Evolutionary conservation across 2,797 vertebrate species (phyloP), one percentile per base, ranked within the genome.

Genomic region (Tokudaia muenninki): DNA sequence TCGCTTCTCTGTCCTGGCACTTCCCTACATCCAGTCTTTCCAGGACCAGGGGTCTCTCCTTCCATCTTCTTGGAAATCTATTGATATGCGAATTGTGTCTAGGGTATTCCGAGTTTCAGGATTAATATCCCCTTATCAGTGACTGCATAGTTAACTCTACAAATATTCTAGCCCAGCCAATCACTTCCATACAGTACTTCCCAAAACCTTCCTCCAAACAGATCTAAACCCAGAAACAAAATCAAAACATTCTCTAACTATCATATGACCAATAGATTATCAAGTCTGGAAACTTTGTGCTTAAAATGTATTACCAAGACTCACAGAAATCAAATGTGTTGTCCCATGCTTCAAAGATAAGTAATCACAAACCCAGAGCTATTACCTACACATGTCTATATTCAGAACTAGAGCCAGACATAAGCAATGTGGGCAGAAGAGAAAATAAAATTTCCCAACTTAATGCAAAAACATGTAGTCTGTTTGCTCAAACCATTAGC

Each of bases 391-490:
- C 24, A 13, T 37, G 74, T 74, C 13, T 55, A 84, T 4, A 14
- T 34, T 26, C 55, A 70, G 14, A 92, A 74, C 24, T 22, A 74
- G n/a, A 92, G 10, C 14, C 57, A 94, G 17, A 34, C 24, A 63
- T 52, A 94, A 90, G 13, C 16, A 87, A 50, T 47, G 3, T 92
- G 22, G 37, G 2, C 26, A 94, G 63, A 88, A 92, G 86, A 63
- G 67, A 91, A 61, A 83, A 59, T 57, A 87, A 47, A 83, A 80
- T 70, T 79, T 22, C 41, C 61, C 89, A 47, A 75, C 47, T 92
- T 88, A 77, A 78, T 89, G 44, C 75, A n/a, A 94, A 83, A 94
- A 87, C 34, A 87, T 41, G 31, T 16, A 84, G 16, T 83, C 59
- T 81, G 2, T 55, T 70, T 80, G 37, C 41, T 90, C 59, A 94